Conservation (phyloP, 2,113 vertebrate genomes). For the Columbina picui region DNA sequence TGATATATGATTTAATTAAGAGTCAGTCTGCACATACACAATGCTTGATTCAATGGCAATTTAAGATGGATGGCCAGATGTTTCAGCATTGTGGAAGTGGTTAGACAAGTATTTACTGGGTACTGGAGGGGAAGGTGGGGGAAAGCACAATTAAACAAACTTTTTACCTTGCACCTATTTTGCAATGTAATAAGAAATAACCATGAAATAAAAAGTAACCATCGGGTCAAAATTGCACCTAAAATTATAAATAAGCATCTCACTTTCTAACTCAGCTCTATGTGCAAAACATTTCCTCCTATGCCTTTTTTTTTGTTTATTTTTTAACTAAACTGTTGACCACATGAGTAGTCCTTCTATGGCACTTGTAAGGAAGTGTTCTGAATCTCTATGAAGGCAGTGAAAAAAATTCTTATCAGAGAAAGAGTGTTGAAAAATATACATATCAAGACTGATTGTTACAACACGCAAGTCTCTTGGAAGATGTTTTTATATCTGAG, state of each 20-base stretch:
- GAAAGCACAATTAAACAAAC: neutral
- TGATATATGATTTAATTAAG: neutral
- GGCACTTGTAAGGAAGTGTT: neutral
- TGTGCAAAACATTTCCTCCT: neutral
- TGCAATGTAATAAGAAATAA: neutral
- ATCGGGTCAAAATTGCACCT: neutral
- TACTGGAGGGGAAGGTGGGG: neutral
- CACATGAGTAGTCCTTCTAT: neutral
- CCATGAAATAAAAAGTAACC: neutral
- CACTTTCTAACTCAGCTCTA: neutral
- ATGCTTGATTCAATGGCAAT: neutral
- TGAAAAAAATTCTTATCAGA: neutral
- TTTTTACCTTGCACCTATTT: neutral
- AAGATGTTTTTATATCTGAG: neutral
- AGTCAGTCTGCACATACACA: neutral
- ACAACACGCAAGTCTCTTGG: neutral
- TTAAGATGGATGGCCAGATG: neutral
- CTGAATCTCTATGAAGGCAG: neutral
- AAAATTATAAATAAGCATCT: neutral
- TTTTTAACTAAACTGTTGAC: neutral
- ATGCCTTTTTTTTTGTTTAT: too few species aligned
- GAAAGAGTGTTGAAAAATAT: neutral
- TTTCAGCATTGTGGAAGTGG: neutral
- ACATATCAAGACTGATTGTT: neutral
- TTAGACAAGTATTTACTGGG: neutral